Conservation (phyloP, 2,888 invertebrate species). For the Drosophila pseudotalamancana region DNA sequence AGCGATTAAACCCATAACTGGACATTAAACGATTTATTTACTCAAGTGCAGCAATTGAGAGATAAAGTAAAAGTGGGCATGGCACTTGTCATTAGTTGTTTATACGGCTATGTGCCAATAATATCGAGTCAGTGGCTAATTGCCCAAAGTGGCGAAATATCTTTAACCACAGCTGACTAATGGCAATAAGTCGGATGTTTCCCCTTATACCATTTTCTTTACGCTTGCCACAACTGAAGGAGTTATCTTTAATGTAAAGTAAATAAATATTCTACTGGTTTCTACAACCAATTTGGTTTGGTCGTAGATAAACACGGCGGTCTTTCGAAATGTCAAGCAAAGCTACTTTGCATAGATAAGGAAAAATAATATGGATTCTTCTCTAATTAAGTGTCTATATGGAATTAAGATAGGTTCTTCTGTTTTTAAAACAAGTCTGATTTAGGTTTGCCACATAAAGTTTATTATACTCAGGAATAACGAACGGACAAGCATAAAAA, state of each 20-base stretch:
- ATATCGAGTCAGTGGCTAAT: slow-evolving; percentile 6
- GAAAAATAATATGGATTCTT: background rate
- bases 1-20: slow-evolving; percentile 46
- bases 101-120: slow-evolving; percentile 12
- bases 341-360: slow-evolving; percentile 37
- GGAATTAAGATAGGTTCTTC: no score
- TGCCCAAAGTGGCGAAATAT: slow-evolving; percentile 47
- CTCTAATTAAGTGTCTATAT: no score
- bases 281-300: slow-evolving; percentile 10
- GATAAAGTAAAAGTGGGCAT: slow-evolving; percentile 47
- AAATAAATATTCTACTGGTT: background rate
- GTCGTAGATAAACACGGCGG: slow-evolving; percentile 17
- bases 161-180: slow-evolving; percentile 45
- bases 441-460: no score
- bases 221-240: background rate
- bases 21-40: slow-evolving; percentile 46
- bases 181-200: slow-evolving; percentile 18
- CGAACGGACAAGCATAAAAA: no score
- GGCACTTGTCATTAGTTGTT: slow-evolving; percentile 23
- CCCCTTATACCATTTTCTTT: slow-evolving; percentile 1
- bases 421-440: no score
- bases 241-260: background rate
- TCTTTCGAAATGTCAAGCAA: slow-evolving; percentile 18
- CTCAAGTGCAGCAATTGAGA: slow-evolving; percentile 56
- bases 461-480: no score